Base-by-base conservation (phyloP, 1,140 invertebrate genomes). In the Nixonia krombeini region DNA sequence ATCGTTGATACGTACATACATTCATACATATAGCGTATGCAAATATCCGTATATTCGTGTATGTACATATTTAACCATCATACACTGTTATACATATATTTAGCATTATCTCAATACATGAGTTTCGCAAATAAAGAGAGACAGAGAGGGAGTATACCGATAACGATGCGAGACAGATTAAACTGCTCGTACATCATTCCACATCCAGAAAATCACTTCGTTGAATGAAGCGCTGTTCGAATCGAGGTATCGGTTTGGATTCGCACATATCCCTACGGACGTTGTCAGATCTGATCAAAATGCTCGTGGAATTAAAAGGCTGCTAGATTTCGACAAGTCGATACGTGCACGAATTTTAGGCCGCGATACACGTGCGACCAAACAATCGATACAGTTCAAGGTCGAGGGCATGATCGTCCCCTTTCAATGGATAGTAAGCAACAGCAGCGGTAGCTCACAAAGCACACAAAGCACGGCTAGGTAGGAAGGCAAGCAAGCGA, bases 351-450 rank as follows among this genome's bases (percentile, higher is more conserved):
- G 42, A 50, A 66, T 66, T 66, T 59, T 59, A 59, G 50, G 56
- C 63, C 50, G 37, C 49, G 47, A 10, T 10, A 23, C 45, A 59
- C 53, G 45, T 44, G 33, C 37, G 33, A 23, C 10, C 21, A 55
- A 15, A 50, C 50, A 59, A 59, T 59, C 56, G 55, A 65, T 65
- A 45, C 28, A 26, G 46, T 65, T 58, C 62, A 65, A 65, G 62
- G 62, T 65, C 62, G 62, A 53, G 62, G 41, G 47, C 58, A 65
- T 58, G 45, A 57, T 65, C 42, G 52, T 26, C 31, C n/a, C n/a
- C 46, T 64, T 51, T 64, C 61, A 64, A 56, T 57, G 52, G 41
- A n/a, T n/a, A n/a, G n/a, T n/a, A n/a, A n/a, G n/a, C n/a, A n/a
- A n/a, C n/a, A n/a, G n/a, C n/a, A n/a, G n/a, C n/a, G n/a, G n/a